phyloP scores from a whole-genome alignment of 2,888 invertebrate genomes.

The Trissoscelio sp. region DNA sequence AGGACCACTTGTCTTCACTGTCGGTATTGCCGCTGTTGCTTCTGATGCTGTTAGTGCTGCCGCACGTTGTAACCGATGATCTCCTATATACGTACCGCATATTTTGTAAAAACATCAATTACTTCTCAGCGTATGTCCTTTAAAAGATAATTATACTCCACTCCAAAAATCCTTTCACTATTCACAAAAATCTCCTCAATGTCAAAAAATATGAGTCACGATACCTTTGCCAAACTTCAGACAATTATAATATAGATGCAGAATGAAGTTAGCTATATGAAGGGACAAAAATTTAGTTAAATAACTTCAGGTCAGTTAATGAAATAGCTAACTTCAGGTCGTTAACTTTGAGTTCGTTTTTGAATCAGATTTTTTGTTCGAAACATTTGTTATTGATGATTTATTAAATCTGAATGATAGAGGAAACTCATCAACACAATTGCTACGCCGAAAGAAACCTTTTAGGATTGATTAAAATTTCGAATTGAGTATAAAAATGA shows the following conservation, averaged over 20 bases:
- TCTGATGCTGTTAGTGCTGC: conserved; percentile 63
- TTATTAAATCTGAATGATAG: too few relatives aligned
- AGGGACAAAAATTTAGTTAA: too few relatives aligned
- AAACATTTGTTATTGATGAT: conserved; percentile 37
- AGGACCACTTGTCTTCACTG: conserved; percentile 70
- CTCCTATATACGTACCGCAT: conserved; percentile 51
- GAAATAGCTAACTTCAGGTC: too few relatives aligned
- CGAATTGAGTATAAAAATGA: conserved; percentile 60
- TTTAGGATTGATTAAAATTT: conserved; percentile 58
- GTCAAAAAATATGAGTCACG: background rate
- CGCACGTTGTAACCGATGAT: conserved; percentile 54
- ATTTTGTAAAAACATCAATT: conserved; percentile 64
- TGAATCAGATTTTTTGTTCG: too few relatives aligned
- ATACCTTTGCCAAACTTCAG: too few relatives aligned
- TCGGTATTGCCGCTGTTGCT: conserved; percentile 66
- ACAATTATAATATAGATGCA: too few relatives aligned
- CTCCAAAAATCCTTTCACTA: conserved; percentile 19
- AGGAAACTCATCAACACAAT: conserved; percentile 61
- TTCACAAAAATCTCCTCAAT: background rate
- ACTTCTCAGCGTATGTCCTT: conserved; percentile 33
- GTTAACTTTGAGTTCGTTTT: too few relatives aligned
- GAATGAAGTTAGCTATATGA: too few relatives aligned
- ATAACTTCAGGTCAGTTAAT: too few relatives aligned
- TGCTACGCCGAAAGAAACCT: conserved; percentile 33
- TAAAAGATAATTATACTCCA: conserved; percentile 37